Conservation (phyloP, 2,888 invertebrate species). For the Gnatocerus cornutus region DNA sequence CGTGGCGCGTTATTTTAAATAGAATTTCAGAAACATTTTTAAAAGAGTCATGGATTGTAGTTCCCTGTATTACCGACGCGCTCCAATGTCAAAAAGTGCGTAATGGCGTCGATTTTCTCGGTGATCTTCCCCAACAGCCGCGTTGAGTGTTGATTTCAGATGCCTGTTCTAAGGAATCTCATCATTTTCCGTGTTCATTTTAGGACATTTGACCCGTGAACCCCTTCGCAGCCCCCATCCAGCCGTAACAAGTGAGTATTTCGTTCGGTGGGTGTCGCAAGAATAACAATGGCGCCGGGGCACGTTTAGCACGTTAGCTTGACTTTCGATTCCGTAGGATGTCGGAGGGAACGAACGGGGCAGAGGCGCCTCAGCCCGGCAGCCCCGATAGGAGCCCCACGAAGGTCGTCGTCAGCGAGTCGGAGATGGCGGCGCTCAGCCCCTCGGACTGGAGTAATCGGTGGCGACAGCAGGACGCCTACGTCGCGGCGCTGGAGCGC, state of each 20-base stretch:
- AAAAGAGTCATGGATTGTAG: not conserved
- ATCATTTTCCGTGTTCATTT: conserved; percentile 50
- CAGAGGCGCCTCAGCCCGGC: conserved; percentile 66
- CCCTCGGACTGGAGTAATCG: conserved; percentile 79
- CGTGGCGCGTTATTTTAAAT: no score
- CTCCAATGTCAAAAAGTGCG: conserved; percentile 47
- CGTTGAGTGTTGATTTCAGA: conserved; percentile 49
- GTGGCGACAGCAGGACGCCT: conserved; percentile 85
- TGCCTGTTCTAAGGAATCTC: conserved; percentile 34
- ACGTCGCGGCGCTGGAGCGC: conserved; percentile 83
- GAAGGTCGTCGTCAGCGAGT: conserved; percentile 78
- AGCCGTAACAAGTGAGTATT: conserved; percentile 21
- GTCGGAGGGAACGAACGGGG: conserved; percentile 61
- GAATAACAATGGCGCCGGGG: conserved; percentile 54
- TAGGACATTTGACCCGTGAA: conserved; percentile 50
- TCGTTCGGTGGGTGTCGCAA: not conserved
- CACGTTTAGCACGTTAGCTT: conserved; percentile 20
- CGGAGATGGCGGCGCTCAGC: conserved; percentile 78
- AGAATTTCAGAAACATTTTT: not conserved
- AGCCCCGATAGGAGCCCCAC: conserved; percentile 72
- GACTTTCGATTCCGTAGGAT: conserved; percentile 55
- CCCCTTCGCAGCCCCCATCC: not conserved
- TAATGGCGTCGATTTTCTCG: conserved; percentile 48
- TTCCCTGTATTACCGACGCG: conserved; percentile 26
- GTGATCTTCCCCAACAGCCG: conserved; percentile 9